Evolutionary conservation across 1,140 invertebrate species (phyloP), one percentile per base, ranked within the genome.

Genomic region (Leptestheria dahalacensis): DNA sequence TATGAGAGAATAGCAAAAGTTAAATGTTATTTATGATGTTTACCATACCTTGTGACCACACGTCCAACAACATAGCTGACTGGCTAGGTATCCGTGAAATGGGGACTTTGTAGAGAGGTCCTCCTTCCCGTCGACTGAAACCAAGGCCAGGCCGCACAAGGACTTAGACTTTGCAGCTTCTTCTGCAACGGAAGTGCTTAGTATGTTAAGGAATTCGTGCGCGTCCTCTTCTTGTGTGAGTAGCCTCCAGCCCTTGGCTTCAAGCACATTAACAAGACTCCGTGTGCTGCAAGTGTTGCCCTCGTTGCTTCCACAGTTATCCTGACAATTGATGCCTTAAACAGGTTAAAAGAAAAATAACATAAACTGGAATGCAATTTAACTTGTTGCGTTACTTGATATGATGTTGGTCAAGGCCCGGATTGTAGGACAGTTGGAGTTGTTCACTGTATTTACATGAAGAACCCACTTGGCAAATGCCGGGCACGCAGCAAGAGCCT

Each of bases 171-270:
- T 62, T 56, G 79, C 74, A 15, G 82, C 79, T 73, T 95, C 90
- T 71, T 90, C 84, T 71, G 91, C 88, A 20, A 95, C 73, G 26
- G 89, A 90, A 25, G 85, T 81, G 11, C 91, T 76, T 63, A 96
- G 70, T 12, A 91, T 82, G 74, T 92, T 88, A 61, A 93, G 84
- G 50, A 94, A 70, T 71, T 96, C 91, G 71, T 94, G 90, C 20
- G 88, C 86, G 77, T 96, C 91, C 75, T 94, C 90, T 73, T 96
- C 87, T 63, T 90, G 88, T 62, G 84, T 79, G 0, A 85, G 81
- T 57, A 93, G 88, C 50, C 86, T 81, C 90, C 90, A 94, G 12
- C 85, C 80, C 9, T 85, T 73, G 20, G 28, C 25, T 9, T 50
- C 48, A n/a, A 60, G 41, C 6, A 49, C 49, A 18, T 41, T 20